Evolutionary conservation across 1,140 invertebrate species (phyloP).

Genomic region (Spodoptera frugiperda): DNA sequence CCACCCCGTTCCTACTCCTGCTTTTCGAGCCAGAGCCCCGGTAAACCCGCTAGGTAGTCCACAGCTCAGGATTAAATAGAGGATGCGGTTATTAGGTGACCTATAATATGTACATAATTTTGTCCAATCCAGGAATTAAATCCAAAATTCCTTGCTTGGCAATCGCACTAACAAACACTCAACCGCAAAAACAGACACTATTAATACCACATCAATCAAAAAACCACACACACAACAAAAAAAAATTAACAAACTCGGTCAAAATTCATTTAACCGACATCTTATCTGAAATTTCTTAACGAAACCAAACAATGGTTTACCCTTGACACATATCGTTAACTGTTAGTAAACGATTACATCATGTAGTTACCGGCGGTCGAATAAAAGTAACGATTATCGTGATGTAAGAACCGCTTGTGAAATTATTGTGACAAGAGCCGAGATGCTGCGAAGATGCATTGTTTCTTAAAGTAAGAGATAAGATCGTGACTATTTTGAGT

Average conservation of each 20-base stretch:
- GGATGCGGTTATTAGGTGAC: no score
- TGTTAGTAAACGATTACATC: slow-evolving; percentile 25
- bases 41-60: no score
- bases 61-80: no score
- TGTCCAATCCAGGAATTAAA: no score
- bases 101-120: no score
- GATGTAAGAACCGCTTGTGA: slow-evolving; percentile 2
- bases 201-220: neutral
- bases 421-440: slow-evolving; percentile 5
- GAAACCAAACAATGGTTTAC: slow-evolving; percentile 20
- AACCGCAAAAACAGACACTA: no score
- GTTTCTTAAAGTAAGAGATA: no score
- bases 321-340: slow-evolving; percentile 26
- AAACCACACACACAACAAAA: neutral
- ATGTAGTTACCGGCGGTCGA: slow-evolving; percentile 4
- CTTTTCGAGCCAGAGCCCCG: no score
- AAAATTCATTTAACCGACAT: slow-evolving; percentile 12
- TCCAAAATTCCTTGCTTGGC: no score
- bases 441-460: neutral
- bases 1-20: no score
- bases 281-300: slow-evolving; percentile 22
- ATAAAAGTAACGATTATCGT: slow-evolving; percentile 21
- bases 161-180: no score
- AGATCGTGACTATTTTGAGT: no score
- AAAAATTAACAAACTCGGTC: neutral